Conservation (phyloP, 2,797 vertebrate genomes). For the Gobionotothen gibberifrons region DNA sequence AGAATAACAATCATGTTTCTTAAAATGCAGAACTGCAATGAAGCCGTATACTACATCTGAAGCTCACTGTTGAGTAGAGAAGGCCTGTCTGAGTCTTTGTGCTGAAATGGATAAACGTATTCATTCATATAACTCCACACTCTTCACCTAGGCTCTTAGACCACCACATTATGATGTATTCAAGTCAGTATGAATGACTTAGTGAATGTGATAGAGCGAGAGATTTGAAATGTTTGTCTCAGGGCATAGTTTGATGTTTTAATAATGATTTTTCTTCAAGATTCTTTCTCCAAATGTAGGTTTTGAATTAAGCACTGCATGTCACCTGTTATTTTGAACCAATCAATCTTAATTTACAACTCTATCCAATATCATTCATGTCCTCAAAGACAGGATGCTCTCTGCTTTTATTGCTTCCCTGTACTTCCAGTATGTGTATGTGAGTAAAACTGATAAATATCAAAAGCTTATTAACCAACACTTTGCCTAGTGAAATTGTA, state of each 20-base stretch:
- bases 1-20: conserved; percentile 22
- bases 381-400: not conserved
- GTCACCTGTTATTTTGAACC: conserved; percentile 21
- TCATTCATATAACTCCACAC: conserved; percentile 58
- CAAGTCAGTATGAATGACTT: conserved; percentile 75
- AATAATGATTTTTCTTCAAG: conserved; percentile 30
- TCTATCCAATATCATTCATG: not conserved
- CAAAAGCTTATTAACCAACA: not conserved
- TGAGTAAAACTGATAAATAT: not conserved
- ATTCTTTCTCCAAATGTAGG: conserved; percentile 12
- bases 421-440: not conserved
- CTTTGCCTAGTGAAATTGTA: conserved; percentile 1
- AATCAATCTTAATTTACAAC: conserved; percentile 5
- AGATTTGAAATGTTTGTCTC: conserved; percentile 60
- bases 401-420: not conserved
- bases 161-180: conserved; percentile 74
- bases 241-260: conserved; percentile 38
- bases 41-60: not conserved
- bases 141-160: conserved; percentile 60
- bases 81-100: conserved; percentile 13
- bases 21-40: not conserved
- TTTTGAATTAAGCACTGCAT: conserved; percentile 8
- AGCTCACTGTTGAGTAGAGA: not conserved
- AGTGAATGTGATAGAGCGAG: conserved; percentile 55
- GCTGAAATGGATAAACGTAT: conserved; percentile 38